Base-by-base conservation (phyloP, 2,797 vertebrate genomes). In the Diceros bicornis region DNA sequence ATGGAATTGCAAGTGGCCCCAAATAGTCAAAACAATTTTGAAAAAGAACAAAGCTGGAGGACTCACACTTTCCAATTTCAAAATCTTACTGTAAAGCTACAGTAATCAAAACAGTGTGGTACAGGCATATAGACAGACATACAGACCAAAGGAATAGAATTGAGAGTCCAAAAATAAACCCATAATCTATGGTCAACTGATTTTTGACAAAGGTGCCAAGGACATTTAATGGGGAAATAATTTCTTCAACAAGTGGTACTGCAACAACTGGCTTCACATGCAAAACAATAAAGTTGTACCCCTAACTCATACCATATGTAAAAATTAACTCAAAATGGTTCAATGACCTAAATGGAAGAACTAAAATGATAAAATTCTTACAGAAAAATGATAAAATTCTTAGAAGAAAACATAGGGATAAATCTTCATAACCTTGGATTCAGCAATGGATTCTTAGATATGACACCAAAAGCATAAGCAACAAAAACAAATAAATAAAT, bases 321-420 rank as follows among this genome's bases (percentile, higher is more conserved):
- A 92, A 69, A 83, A 62, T 69, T 82, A 94, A 82, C 62, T 64
- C 50, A 87, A 59, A 90, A 44, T n/a, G 29, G 21, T 61, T 83
- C 69, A 72, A n/a, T 34, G n/a, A 55, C 57, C 72, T 37, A 89
- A 82, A 62, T 57, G 44, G n/a, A 74, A 68, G 13, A 90, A 47
- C 34, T 62, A 89, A 86, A 74, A 27, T 82, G 88, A 87, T 47
- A 68, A 78, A 96, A 92, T 3, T 77, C 47, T 47, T 47, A 47
- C 9, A 47, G 10, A 11, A 47, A 47, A 47, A 47, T 47, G 47
- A 47, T 47, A 47, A 47, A 47, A 47, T 47, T 47, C 59, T 55
- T 34, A 17, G 25, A 82, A 91, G 66, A 93, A 91, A 89, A 64
- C 25, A 55, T 21, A 86, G 17, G 7, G 32, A 25, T 47, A 83